A percentile compares a stretch with the other conserved stretches of the same genome.
These are phyloP conservation scores for Gobiocypris rarus DNA, from an alignment of 2,113 vertebrate species.

Conservation along the genomic window DNA sequence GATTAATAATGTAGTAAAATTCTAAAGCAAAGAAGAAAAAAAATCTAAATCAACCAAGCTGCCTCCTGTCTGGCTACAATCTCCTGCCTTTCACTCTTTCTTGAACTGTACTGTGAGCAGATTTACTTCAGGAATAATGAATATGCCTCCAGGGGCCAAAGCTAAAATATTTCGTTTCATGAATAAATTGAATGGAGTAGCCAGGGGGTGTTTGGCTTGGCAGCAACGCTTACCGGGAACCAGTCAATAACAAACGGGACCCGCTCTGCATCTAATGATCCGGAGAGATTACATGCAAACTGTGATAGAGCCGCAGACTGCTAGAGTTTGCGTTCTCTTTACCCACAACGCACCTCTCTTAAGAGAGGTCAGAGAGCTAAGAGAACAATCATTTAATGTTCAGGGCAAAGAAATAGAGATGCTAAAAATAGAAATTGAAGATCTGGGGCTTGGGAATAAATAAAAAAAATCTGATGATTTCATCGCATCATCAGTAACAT, in stretches of 20 bases:
- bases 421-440: constrained; percentile 11
- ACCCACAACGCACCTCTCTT: constrained; percentile 24
- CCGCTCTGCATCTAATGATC: constrained; percentile 24
- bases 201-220: constrained; percentile 54
- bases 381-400: neutral
- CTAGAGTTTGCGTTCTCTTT: constrained; percentile 32
- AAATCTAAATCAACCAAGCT: constrained; percentile 19
- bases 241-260: constrained; percentile 47
- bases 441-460: neutral
- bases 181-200: constrained; percentile 53
- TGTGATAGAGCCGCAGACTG: neutral
- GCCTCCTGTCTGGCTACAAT: constrained; percentile 10
- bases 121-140: constrained; percentile 53
- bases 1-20: neutral
- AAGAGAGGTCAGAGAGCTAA: constrained; percentile 11
- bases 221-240: constrained; percentile 12
- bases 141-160: constrained; percentile 47
- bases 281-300: constrained; percentile 31
- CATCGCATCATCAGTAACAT: neutral
- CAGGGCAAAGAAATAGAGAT: neutral
- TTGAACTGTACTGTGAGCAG: constrained; percentile 37
- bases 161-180: constrained; percentile 53
- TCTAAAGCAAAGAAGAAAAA: neutral
- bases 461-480: neutral
- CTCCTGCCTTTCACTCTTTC: constrained; percentile 11